Percentiles rank a stretch among this genome's conserved stretches.
Evolutionary conservation across 2,888 invertebrate genomes (phyloP).

Genomic region (Embidobia sp.): DNA sequence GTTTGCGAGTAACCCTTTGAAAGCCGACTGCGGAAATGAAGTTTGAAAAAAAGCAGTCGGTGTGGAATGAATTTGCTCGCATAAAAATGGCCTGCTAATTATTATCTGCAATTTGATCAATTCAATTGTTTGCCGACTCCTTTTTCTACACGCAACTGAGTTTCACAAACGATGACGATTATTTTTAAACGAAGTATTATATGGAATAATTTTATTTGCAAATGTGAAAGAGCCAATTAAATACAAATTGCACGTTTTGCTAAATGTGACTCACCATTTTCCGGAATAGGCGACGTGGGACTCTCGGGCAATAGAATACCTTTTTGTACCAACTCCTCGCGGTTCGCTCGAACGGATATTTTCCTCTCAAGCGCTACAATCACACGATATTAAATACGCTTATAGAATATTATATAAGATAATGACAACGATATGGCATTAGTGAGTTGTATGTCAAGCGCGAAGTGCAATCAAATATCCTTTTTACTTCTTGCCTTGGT

Average conservation of each 20-base stretch:
- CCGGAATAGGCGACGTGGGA: conserved; percentile 91
- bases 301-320: conserved; percentile 96
- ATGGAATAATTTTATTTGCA: conserved; percentile 14
- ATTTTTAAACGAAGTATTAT: background rate
- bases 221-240: conserved; percentile 27
- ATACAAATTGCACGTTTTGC: conserved; percentile 20
- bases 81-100: no score
- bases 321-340: conserved; percentile 98
- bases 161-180: background rate
- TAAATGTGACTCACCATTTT: conserved; percentile 86
- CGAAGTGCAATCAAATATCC: no score
- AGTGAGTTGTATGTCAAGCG: conserved; percentile 9
- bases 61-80: no score
- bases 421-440: conserved; percentile 9
- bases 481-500: no score
- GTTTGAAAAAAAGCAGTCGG: no score
- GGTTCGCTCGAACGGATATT: conserved; percentile 98
- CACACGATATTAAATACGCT: conserved; percentile 34
- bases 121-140: background rate
- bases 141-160: background rate
- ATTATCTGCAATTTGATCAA: no score
- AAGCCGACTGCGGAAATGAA: no score
- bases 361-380: conserved; percentile 96
- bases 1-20: no score
- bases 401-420: conserved; percentile 31